Evolutionary conservation across 2,113 vertebrate genomes (phyloP).

Genomic region (Chitala chitala): DNA sequence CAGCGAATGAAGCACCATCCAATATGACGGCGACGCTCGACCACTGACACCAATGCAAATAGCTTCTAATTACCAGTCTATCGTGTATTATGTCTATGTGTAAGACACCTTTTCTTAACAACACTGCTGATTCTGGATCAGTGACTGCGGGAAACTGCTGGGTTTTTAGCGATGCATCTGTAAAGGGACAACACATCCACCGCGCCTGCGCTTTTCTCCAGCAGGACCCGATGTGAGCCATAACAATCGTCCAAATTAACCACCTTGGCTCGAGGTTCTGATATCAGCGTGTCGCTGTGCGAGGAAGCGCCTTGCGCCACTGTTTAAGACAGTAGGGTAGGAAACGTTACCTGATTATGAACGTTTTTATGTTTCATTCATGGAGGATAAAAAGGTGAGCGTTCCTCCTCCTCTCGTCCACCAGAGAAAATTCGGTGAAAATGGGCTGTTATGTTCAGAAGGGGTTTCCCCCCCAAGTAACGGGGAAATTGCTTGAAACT

Average conservation of each 20-base stretch:
- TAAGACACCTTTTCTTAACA: too few species aligned
- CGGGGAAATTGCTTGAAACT: not conserved
- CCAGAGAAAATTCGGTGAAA: slow-evolving; percentile 22
- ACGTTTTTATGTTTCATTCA: slow-evolving; percentile 15
- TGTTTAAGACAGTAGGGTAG: not conserved
- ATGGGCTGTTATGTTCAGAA: slow-evolving; percentile 11
- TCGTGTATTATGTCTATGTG: too few species aligned
- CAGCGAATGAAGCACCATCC: too few species aligned
- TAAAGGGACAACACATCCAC: not conserved
- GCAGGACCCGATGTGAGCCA: slow-evolving; percentile 8
- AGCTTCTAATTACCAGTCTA: too few species aligned
- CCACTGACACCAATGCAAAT: too few species aligned
- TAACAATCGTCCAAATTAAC: slow-evolving; percentile 21
- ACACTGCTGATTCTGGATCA: slow-evolving; percentile 4
- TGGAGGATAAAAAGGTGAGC: slow-evolving; percentile 26
- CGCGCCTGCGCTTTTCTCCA: slow-evolving; percentile 10
- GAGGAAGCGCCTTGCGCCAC: not conserved
- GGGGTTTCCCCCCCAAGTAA: slow-evolving; percentile 21
- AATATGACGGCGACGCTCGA: too few species aligned
- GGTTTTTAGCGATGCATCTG: not conserved
- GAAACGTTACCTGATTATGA: not conserved
- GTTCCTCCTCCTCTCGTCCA: not conserved
- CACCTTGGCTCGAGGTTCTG: not conserved
- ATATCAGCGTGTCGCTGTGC: not conserved
- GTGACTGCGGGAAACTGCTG: too few species aligned